phyloP scores from a whole-genome alignment of 2,797 vertebrate genomes.

The Mus minutoides region DNA sequence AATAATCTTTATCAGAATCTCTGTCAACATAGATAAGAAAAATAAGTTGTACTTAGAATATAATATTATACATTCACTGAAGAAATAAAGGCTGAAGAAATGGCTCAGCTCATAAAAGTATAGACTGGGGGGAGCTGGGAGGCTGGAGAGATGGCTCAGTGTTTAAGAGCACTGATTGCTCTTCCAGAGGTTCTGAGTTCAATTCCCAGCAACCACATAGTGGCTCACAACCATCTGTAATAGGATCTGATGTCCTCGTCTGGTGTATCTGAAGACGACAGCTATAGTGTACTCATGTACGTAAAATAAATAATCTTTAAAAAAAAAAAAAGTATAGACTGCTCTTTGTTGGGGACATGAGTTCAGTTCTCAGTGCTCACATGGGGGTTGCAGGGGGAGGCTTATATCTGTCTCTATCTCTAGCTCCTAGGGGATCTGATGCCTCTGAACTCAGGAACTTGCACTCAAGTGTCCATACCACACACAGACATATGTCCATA shows the following conservation, averaged over 20 bases:
- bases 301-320: too few species aligned
- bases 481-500: not conserved
- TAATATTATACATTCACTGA: slow-evolving; percentile 4
- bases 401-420: not conserved
- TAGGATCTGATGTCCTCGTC: too few species aligned
- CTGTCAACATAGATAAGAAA: slow-evolving; percentile 26
- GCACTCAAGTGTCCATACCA: not conserved
- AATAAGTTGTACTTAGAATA: slow-evolving; percentile 15
- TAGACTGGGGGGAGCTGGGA: too few species aligned
- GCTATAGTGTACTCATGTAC: too few species aligned
- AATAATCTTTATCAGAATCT: not conserved
- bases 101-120: too few species aligned
- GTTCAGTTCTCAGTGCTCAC: not conserved
- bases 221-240: too few species aligned
- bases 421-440: not conserved
- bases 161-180: too few species aligned
- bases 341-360: not conserved
- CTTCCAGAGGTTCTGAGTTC: too few species aligned
- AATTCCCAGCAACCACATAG: too few species aligned
- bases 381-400: not conserved
- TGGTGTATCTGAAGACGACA: too few species aligned
- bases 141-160: too few species aligned
- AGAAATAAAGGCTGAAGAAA: not conserved
- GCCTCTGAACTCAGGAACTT: not conserved
- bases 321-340: not conserved